Conservation (phyloP, 2,888 invertebrate species). For the Metalampra italica region DNA sequence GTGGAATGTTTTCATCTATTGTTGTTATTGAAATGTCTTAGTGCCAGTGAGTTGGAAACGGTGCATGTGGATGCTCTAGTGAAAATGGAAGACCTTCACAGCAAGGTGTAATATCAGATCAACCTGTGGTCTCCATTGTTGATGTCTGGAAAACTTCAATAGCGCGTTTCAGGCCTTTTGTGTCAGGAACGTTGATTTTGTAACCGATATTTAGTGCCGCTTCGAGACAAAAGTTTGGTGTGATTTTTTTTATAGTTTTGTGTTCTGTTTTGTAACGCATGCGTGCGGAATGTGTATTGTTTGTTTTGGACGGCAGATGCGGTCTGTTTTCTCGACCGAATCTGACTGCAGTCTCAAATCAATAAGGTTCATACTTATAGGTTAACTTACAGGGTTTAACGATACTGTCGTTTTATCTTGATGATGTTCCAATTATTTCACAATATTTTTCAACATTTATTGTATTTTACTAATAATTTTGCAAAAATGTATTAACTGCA, state of each 20-base stretch:
- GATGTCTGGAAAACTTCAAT: background rate
- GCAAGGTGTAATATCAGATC: background rate
- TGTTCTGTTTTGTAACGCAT: conserved; percentile 6
- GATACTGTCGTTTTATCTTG: too few relatives aligned
- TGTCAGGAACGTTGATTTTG: background rate
- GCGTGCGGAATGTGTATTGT: conserved; percentile 10
- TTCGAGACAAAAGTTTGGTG: background rate
- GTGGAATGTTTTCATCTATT: conserved; percentile 23
- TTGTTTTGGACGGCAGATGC: conserved; percentile 18
- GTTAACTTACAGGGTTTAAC: too few relatives aligned
- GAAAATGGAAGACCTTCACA: background rate
- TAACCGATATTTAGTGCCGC: background rate
- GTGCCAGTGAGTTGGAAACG: background rate
- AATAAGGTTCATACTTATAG: too few relatives aligned
- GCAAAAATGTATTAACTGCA: too few relatives aligned
- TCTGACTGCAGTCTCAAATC: background rate
- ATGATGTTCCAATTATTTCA: too few relatives aligned
- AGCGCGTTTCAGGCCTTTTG: background rate
- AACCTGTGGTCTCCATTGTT: too few relatives aligned
- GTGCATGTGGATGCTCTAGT: background rate
- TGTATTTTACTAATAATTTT: too few relatives aligned
- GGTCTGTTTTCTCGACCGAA: background rate
- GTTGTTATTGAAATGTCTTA: background rate
- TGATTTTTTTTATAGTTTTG: background rate
- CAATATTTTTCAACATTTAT: too few relatives aligned